These are phyloP conservation scores for Protobothrops mucrosquamatus DNA, from an alignment of 2,113 vertebrate species.

Conservation along the genomic window DNA sequence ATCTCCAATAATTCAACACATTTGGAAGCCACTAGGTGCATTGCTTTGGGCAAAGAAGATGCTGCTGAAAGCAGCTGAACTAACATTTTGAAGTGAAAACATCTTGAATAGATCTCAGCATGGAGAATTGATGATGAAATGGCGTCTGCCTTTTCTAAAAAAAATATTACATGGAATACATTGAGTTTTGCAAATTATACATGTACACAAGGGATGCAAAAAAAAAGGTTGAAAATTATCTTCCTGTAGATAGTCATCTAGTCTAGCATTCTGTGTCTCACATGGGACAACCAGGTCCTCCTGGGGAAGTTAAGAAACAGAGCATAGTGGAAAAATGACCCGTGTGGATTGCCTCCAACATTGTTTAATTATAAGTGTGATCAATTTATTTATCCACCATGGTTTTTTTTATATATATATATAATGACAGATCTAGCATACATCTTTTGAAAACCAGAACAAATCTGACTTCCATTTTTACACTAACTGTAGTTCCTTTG, in stretches of 20 bases:
- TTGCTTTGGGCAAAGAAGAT: neutral
- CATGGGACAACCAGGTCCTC: neutral
- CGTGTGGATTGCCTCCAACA: neutral
- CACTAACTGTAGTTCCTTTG: neutral
- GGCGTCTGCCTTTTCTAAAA: neutral
- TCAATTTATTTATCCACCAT: neutral
- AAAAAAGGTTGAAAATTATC: neutral
- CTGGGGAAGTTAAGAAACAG: neutral
- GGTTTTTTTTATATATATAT: neutral
- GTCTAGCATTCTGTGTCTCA: neutral
- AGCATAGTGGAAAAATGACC: neutral
- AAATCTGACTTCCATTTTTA: neutral
- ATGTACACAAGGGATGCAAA: neutral
- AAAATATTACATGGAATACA: neutral
- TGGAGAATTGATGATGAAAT: neutral
- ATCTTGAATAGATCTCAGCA: neutral
- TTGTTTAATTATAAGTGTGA: neutral
- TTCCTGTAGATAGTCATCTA: neutral
- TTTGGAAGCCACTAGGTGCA: neutral
- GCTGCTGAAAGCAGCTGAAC: neutral
- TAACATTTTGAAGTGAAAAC: neutral
- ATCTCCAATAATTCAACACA: neutral
- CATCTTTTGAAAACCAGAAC: neutral
- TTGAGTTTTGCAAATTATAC: neutral
- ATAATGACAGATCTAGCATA: neutral